Evolutionary conservation across 2,888 invertebrate species (phyloP).

Genomic region (Acrobasis consociella): DNA sequence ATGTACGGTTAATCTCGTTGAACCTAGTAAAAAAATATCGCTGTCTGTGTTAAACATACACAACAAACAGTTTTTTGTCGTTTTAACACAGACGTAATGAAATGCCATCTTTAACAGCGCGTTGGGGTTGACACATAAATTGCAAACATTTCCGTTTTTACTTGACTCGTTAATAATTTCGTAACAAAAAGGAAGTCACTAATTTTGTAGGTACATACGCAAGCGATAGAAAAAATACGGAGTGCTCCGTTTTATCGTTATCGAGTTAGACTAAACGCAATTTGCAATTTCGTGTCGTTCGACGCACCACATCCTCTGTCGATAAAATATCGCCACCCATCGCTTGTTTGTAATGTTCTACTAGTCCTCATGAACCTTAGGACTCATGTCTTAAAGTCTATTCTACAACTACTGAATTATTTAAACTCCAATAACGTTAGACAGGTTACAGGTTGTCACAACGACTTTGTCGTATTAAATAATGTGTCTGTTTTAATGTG

Average conservation of each 20-base stretch:
- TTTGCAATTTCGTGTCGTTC: slow-evolving; percentile 63
- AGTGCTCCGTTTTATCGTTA: slow-evolving; percentile 49
- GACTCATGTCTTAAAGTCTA: slow-evolving; percentile 35
- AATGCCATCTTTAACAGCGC: slow-evolving; percentile 17
- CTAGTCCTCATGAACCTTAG: slow-evolving; percentile 40
- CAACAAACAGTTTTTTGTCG: neutral
- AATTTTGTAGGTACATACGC: slow-evolving; percentile 22
- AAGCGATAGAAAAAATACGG: slow-evolving; percentile 27
- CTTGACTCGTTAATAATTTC: slow-evolving; percentile 3
- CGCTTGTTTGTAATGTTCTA: slow-evolving; percentile 37
- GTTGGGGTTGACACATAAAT: slow-evolving; percentile 17
- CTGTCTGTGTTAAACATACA: neutral
- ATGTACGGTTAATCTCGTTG: too few species aligned
- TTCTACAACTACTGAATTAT: slow-evolving; percentile 35
- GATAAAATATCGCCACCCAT: slow-evolving; percentile 53
- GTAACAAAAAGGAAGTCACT: slow-evolving; percentile 7
- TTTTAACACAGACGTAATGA: neutral
- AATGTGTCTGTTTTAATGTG: slow-evolving; percentile 31
- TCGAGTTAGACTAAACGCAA: slow-evolving; percentile 64
- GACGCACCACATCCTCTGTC: slow-evolving; percentile 60
- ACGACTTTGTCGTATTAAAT: slow-evolving; percentile 40
- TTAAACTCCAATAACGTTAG: slow-evolving; percentile 34
- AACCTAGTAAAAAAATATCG: neutral
- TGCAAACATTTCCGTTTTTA: neutral
- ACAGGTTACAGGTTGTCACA: slow-evolving; percentile 48